Base-by-base conservation (phyloP, 1,140 invertebrate species). In the Papilio polyxenes region DNA sequence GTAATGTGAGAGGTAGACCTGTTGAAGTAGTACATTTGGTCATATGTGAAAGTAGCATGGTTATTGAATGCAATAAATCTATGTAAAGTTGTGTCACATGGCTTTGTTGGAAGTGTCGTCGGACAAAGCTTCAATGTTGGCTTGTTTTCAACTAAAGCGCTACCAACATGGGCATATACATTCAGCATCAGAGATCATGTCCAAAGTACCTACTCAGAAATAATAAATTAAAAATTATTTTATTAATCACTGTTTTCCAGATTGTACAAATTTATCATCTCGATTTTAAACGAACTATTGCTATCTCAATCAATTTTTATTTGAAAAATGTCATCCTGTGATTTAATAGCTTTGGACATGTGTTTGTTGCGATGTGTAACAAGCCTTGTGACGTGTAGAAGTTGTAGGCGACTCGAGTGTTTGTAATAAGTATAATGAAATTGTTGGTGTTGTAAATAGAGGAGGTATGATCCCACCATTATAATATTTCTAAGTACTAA, bases 381-480 rank as follows among this genome's bases (percentile, higher is more conserved):
- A 86, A 85, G 81, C 88, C 87, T 59, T 88, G 86, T 83, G 81
- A 85, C 88, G 82, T 83, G 85, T 89, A 89, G 86, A 86, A 86
- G 86, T 81, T 85, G 89, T 94, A 92, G 91, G 92, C 86, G 90
- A 92, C 90, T 93, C 90, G 92, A 92, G 90, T 92, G 92, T 92
- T 92, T 92, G 89, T 92, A 90, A 91, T 92, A 90, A 92, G 90
- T 92, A 86, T 92, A 93, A 89, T 92, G 85, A 93, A 91, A 89
- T 91, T 91, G 92, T 93, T 91, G 91, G 93, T 93, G 92, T 93
- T 94, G 92, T 93, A 93, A 91, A 93, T 94, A 94, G 89, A 91
- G 92, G 92, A 92, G 88, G 89, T 93, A 92, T 88, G 91, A 94
- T 93, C 93, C 93, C 93, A 94, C 93, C 93, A 94, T 94, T 92